A percentile compares a stretch with the other conserved stretches of the same genome.
These are phyloP conservation scores for Zosterops borbonicus DNA, from an alignment of 2,113 vertebrate genomes.

Conservation along the genomic window DNA sequence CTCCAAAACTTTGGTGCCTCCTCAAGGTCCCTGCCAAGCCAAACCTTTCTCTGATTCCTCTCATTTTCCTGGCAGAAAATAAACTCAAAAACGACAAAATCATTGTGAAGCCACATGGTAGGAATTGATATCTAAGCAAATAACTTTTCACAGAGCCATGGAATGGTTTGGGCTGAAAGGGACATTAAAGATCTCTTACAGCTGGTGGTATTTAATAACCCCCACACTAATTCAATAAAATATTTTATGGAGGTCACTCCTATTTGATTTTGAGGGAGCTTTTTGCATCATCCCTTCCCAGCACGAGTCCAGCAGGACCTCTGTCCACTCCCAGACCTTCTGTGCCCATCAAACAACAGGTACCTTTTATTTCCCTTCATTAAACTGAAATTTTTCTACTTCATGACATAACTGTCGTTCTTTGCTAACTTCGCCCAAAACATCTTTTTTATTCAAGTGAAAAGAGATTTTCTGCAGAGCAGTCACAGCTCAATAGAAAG, in stretches of 20 bases:
- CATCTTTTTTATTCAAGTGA: not conserved
- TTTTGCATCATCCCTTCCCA: not conserved
- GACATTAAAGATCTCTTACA: not conserved
- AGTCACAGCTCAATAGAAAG: not conserved
- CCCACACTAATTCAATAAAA: not conserved
- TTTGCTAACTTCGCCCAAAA: not conserved
- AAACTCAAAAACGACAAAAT: not conserved
- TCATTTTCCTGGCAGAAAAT: not conserved
- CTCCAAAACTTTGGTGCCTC: not conserved
- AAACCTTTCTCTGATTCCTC: not conserved
- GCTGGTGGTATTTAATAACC: not conserved
- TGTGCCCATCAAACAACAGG: not conserved
- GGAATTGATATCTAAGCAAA: not conserved
- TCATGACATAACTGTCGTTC: not conserved
- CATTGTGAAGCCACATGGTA: rapidly evolving
- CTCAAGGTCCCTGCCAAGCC: not conserved
- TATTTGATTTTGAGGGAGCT: not conserved
- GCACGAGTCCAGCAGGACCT: not conserved
- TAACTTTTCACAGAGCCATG: not conserved
- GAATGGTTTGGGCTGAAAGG: not conserved
- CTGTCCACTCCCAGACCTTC: not conserved
- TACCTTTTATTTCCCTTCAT: not conserved
- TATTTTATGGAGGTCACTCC: not conserved
- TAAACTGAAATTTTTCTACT: not conserved
- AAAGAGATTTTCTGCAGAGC: not conserved